Conservation (phyloP, 2,888 invertebrate genomes). For the Hyles lineata region DNA sequence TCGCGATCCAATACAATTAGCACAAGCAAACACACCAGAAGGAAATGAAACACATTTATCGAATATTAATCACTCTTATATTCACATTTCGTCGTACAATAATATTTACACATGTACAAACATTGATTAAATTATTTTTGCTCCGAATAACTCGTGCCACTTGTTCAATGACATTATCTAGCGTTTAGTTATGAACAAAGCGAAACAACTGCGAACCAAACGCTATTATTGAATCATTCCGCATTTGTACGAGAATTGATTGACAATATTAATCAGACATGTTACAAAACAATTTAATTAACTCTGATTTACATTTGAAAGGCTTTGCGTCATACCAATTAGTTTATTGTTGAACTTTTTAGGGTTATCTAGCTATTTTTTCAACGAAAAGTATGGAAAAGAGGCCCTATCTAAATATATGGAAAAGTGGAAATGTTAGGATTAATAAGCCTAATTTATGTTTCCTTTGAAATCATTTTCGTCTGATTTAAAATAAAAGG, state of each 20-base stretch:
- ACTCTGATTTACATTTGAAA: neutral
- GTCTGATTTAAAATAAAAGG: neutral
- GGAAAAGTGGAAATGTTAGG: too few species aligned
- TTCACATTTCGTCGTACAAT: slow-evolving; percentile 70
- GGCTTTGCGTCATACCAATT: neutral
- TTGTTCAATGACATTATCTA: slow-evolving; percentile 13
- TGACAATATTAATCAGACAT: slow-evolving; percentile 5
- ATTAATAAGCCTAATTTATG: too few species aligned
- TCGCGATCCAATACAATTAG: neutral
- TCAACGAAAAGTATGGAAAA: neutral
- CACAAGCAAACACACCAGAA: slow-evolving; percentile 6
- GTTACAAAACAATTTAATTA: neutral
- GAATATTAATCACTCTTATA: slow-evolving; percentile 78
- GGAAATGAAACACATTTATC: slow-evolving; percentile 46
- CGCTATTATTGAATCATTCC: slow-evolving; percentile 1
- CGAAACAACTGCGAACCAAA: slow-evolving; percentile 34
- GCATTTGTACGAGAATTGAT: neutral
- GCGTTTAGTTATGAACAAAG: slow-evolving; percentile 33
- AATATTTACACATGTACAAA: slow-evolving; percentile 79
- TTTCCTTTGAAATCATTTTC: too few species aligned
- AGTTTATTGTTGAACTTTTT: neutral
- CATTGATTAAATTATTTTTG: slow-evolving; percentile 40
- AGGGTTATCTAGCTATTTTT: neutral
- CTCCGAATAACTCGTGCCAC: slow-evolving; percentile 43
- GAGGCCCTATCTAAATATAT: too few species aligned